phyloP scores from a whole-genome alignment of 2,888 invertebrate species.

The Chironomus tentans region DNA sequence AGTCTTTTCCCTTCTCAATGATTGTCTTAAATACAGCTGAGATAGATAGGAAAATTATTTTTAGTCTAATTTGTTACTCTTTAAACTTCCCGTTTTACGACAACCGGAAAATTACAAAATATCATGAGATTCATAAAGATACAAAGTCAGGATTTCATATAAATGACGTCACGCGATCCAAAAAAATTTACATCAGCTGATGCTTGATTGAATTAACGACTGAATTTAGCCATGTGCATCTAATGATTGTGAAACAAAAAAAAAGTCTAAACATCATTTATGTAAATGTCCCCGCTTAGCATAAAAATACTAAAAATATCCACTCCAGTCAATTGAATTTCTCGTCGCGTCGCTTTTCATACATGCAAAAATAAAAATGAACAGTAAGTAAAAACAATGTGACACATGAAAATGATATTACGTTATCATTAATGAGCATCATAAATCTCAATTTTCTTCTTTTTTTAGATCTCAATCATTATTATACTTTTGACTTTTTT shows the following conservation, averaged over 20 bases:
- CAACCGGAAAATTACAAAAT: slow-evolving; percentile 3
- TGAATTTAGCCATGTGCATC: too few species aligned
- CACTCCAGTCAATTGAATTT: slow-evolving; percentile 15
- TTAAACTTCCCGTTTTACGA: neutral
- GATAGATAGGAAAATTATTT: neutral
- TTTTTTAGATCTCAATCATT: neutral
- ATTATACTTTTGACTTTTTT: neutral
- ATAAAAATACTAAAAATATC: slow-evolving; percentile 15
- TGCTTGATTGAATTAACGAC: too few species aligned
- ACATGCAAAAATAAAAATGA: slow-evolving; percentile 1
- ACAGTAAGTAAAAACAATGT: neutral
- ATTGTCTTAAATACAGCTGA: slow-evolving; percentile 62
- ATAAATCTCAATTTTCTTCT: slow-evolving; percentile 14
- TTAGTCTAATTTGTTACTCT: neutral
- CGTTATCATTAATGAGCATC: slow-evolving; percentile 7
- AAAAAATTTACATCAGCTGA: neutral
- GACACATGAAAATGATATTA: neutral
- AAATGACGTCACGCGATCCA: neutral
- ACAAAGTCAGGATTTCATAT: neutral
- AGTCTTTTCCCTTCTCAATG: slow-evolving; percentile 42
- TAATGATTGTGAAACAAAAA: too few species aligned
- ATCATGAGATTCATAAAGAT: neutral
- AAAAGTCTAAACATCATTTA: too few species aligned
- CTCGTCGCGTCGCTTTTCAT: slow-evolving; percentile 3
- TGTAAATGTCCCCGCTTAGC: neutral